Evolutionary conservation across 2,888 invertebrate genomes (phyloP).

Genomic region (Macrosoma leucophasiata): DNA sequence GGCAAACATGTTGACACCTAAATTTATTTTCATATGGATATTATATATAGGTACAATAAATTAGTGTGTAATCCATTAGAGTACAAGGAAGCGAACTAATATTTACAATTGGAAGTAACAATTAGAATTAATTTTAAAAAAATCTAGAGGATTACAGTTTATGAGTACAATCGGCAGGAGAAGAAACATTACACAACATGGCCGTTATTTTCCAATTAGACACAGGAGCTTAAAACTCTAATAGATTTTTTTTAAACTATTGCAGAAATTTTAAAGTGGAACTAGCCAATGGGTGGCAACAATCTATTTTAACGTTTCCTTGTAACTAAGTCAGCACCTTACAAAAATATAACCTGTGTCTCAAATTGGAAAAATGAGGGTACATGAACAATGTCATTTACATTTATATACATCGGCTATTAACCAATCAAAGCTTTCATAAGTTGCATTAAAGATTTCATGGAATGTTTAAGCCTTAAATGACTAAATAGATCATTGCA

Average conservation of each 20-base stretch:
- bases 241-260: too few species aligned
- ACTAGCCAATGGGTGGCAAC: too few species aligned
- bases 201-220: slow-evolving; percentile 32
- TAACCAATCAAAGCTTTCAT: slow-evolving; percentile 56
- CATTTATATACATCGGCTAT: slow-evolving; percentile 39
- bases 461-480: slow-evolving; percentile 71
- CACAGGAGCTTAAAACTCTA: too few species aligned
- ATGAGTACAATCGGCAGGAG: slow-evolving; percentile 19
- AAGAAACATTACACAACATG: slow-evolving; percentile 29
- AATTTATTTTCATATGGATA: slow-evolving; percentile 48
- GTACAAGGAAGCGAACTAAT: slow-evolving; percentile 60
- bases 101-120: slow-evolving; percentile 56
- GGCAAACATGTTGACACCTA: slow-evolving; percentile 54
- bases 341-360: slow-evolving; percentile 29
- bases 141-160: slow-evolving; percentile 26
- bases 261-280: too few species aligned
- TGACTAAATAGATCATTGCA: slow-evolving; percentile 53
- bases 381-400: slow-evolving; percentile 17
- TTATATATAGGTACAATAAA: slow-evolving; percentile 61
- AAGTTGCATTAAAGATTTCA: slow-evolving; percentile 57
- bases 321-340: too few species aligned
- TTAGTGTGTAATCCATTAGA: slow-evolving; percentile 38
- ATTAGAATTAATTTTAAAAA: slow-evolving; percentile 29
- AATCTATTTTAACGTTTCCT: too few species aligned
- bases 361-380: slow-evolving; percentile 31